Conservation (phyloP, 2,113 vertebrate genomes). For the Uria lomvia region DNA sequence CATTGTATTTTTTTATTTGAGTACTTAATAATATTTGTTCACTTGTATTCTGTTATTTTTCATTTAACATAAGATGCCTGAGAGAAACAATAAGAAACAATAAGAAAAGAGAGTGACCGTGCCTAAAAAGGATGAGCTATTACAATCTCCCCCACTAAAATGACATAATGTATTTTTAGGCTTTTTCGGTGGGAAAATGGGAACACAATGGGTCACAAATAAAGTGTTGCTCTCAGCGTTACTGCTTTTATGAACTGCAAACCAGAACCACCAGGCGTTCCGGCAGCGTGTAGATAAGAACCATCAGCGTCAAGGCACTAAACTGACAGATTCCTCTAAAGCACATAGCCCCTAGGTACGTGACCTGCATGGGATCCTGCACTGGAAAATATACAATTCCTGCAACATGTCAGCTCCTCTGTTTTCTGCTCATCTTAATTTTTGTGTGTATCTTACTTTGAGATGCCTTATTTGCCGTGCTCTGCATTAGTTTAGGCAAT, state of each 20-base stretch:
- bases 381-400: neutral
- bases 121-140: neutral
- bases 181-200: neutral
- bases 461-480: neutral
- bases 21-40: neutral
- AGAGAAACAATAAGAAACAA: neutral
- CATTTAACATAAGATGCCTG: neutral
- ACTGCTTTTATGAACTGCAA: slow-evolving; percentile 35
- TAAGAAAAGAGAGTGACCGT: neutral
- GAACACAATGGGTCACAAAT: neutral
- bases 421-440: neutral
- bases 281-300: neutral
- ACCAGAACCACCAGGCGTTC: neutral
- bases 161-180: neutral
- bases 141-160: neutral
- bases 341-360: neutral
- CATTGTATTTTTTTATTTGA: neutral
- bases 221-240: neutral
- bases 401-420: neutral
- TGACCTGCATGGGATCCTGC: neutral
- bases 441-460: neutral
- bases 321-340: neutral
- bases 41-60: neutral
- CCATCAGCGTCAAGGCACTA: neutral
- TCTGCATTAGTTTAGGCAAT: neutral